Conservation (phyloP, 2,888 invertebrate species). For the Pseudococcus viburni region DNA sequence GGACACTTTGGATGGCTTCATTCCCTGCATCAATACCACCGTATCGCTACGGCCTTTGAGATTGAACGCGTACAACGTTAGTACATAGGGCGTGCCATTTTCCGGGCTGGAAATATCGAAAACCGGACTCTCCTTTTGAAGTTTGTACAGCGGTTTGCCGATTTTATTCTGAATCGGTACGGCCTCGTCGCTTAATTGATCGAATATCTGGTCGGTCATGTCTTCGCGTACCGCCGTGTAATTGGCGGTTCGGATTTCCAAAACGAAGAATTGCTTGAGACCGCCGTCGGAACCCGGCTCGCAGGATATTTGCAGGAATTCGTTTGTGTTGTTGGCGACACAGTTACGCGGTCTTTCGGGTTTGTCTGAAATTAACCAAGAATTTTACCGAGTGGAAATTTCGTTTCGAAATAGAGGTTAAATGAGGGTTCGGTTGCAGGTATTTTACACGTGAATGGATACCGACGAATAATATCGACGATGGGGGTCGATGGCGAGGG, state of each 20-base stretch:
- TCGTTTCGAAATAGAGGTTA: constrained; percentile 24
- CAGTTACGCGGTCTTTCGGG: constrained; percentile 86
- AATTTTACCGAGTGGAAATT: constrained; percentile 42
- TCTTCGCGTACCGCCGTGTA: constrained; percentile 70
- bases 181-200: constrained; percentile 66
- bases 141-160: constrained; percentile 76
- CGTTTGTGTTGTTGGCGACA: constrained; percentile 76
- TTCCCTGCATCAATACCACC: constrained; percentile 76
- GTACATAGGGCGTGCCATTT: constrained; percentile 84
- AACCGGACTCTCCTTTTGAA: constrained; percentile 71
- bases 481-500: neutral
- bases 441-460: constrained; percentile 35
- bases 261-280: constrained; percentile 84
- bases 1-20: constrained; percentile 13
- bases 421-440: neutral
- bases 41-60: constrained; percentile 83
- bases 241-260: constrained; percentile 76
- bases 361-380: constrained; percentile 74
- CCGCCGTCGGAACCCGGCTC: constrained; percentile 87
- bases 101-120: constrained; percentile 75
- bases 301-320: constrained; percentile 80
- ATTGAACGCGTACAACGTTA: constrained; percentile 86
- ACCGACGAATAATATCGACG: neutral
- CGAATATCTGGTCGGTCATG: constrained; percentile 69
- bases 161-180: constrained; percentile 73